Evolutionary conservation across 2,888 invertebrate species (phyloP).

Genomic region (Trissonchulus sp.): DNA sequence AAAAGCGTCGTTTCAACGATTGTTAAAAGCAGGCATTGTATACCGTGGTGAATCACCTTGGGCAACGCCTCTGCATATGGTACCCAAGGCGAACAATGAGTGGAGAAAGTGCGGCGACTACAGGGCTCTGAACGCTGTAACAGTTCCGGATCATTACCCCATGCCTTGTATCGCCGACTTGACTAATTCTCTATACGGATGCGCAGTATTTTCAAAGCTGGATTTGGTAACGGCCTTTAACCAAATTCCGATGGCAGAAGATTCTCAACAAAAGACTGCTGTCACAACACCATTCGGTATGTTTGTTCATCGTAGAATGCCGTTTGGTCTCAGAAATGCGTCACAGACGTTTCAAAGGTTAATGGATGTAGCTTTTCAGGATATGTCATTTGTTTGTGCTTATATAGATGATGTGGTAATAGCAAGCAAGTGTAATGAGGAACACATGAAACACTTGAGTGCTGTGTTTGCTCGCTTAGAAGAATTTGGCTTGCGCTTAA

Average conservation of each 20-base stretch:
- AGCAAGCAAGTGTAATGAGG: slow-evolving; percentile 1
- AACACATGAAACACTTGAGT: slow-evolving; percentile 2
- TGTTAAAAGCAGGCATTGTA: neutral
- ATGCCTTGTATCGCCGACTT: slow-evolving; percentile 26
- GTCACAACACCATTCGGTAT: slow-evolving; percentile 33
- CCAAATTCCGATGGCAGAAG: slow-evolving; percentile 30
- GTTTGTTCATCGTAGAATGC: slow-evolving; percentile 35
- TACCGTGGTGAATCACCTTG: slow-evolving; percentile 16
- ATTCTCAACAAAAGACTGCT: slow-evolving; percentile 33
- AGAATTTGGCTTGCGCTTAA: neutral
- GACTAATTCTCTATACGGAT: slow-evolving; percentile 12
- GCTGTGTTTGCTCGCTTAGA: neutral
- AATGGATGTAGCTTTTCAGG: slow-evolving; percentile 11
- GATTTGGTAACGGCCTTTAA: slow-evolving; percentile 26
- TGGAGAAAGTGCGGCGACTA: slow-evolving; percentile 27
- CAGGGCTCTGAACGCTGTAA: slow-evolving; percentile 23
- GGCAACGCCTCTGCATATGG: slow-evolving; percentile 25
- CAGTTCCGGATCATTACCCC: slow-evolving; percentile 22
- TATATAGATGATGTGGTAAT: slow-evolving; percentile 17
- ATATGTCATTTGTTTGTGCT: slow-evolving; percentile 9
- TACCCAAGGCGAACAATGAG: slow-evolving; percentile 11
- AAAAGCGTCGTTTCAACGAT: neutral
- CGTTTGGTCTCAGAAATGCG: slow-evolving; percentile 36
- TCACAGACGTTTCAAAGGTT: slow-evolving; percentile 36
- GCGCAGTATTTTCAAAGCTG: slow-evolving; percentile 29